Percentiles rank a stretch among this genome's conserved stretches.
Evolutionary conservation across 2,113 vertebrate species (phyloP).

Genomic region (Illadopsis cleaveri): DNA sequence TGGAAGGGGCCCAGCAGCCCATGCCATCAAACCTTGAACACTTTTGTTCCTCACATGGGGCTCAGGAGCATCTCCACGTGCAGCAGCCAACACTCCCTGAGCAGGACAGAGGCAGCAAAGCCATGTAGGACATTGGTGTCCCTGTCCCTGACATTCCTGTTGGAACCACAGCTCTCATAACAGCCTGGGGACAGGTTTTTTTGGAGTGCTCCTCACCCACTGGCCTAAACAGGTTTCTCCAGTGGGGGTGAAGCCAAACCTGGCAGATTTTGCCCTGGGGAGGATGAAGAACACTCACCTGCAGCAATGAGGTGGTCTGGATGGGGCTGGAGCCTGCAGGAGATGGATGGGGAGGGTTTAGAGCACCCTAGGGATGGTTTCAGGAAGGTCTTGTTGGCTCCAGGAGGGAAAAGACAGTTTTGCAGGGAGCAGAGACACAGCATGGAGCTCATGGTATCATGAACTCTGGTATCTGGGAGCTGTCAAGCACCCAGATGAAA

Average conservation of each 20-base stretch:
- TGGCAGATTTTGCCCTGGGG: background rate
- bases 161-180: background rate
- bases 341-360: background rate
- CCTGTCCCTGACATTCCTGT: background rate
- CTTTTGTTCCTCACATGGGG: background rate
- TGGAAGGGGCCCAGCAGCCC: background rate
- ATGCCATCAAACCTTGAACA: background rate
- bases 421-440: background rate
- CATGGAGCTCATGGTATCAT: background rate
- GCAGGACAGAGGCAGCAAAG: background rate
- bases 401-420: background rate
- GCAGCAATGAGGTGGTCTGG: background rate
- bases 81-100: background rate
- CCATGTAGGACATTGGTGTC: accelerated
- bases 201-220: background rate
- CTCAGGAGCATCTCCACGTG: background rate
- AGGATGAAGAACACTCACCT: background rate
- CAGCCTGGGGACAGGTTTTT: accelerated
- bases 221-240: background rate
- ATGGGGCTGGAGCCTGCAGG: background rate
- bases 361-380: background rate
- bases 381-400: background rate
- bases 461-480: no score
- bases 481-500: background rate
- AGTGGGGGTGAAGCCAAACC: background rate